Base-by-base conservation (phyloP, 2,113 vertebrate species). In the Muscicapa adusta region DNA sequence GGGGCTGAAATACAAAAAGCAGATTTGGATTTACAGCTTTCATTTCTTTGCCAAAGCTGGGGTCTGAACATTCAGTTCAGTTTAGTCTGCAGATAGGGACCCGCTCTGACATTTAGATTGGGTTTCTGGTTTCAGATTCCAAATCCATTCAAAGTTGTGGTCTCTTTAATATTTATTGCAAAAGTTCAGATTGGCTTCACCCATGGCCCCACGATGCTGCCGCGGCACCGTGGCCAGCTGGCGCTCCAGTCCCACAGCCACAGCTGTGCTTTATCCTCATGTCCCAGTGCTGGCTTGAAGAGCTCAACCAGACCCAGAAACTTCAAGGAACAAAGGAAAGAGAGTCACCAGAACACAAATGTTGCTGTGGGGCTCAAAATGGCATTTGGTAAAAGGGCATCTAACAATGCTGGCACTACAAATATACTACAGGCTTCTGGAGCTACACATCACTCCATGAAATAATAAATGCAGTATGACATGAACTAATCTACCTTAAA, bases 81-180 rank as follows among this genome's bases (percentile, higher is more conserved):
- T 90, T 91, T 71, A 86, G 75, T 88, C 81, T 85, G 67, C 66
- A 93, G 87, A 94, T 7, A 83, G 81, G 67, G 74, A 93, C 87
- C 24, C 0, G 2, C 71, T 76, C 78, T 95, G 95, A 95, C 81
- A 91, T 94, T 87, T 89, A 91, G 89, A 81, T 72, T 81, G 66
- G 53, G 60, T 85, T 95, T 85, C 81, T 91, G 78, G n/a, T 82
- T 95, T 87, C 81, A 73, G 87, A 72, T 93, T 94, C 91, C 71
- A 94, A 95, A 91, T 73, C 54, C 78, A 86, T 29, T 56, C 68
- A 57, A 75, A 89, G 57, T 89, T 53, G 31, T 76, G 25, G 75
- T 81, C 53, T 78, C 25, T 87, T 38, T 87, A 93, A 58, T 88
- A 95, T 79, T 89, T 88, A 89, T 28, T 94, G 77, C 73, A 73